Percentiles rank a stretch among this genome's conserved stretches.
These are phyloP conservation scores for Trematomus bernacchii DNA, from an alignment of 2,797 vertebrate species.

Conservation along the genomic window DNA sequence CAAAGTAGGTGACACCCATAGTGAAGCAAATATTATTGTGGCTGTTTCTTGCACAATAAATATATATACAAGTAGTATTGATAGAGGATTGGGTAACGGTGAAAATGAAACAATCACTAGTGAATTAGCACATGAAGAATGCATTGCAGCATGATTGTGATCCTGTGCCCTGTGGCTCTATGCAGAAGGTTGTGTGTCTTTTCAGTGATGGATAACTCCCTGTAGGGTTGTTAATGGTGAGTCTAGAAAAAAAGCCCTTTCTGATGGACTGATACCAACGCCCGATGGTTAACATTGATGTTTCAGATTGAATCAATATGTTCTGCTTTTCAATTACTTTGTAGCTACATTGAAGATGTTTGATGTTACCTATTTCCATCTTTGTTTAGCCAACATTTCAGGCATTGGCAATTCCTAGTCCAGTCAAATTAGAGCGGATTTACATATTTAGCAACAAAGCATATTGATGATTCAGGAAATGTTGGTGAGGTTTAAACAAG, in stretches of 20 bases:
- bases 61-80: not conserved
- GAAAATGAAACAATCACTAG: not conserved
- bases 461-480: conserved; percentile 16
- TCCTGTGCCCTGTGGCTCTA: not conserved
- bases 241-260: not conserved
- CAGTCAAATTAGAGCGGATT: not conserved
- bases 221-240: not conserved
- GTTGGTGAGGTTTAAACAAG: conserved; percentile 23
- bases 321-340: conserved; percentile 24
- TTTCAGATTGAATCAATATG: conserved; percentile 25
- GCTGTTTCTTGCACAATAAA: not conserved
- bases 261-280: conserved; percentile 23
- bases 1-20: conserved; percentile 7
- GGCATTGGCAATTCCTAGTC: not conserved
- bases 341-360: conserved; percentile 8
- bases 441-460: not conserved
- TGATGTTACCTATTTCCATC: conserved; percentile 27
- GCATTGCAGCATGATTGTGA: not conserved
- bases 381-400: conserved; percentile 31
- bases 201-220: conserved; percentile 16
- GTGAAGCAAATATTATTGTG: conserved; percentile 7
- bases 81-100: not conserved
- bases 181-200: conserved; percentile 9
- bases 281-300: conserved; percentile 11
- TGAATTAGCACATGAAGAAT: not conserved